phyloP scores from a whole-genome alignment of 2,113 vertebrate species.

The Podarcis cretensis region DNA sequence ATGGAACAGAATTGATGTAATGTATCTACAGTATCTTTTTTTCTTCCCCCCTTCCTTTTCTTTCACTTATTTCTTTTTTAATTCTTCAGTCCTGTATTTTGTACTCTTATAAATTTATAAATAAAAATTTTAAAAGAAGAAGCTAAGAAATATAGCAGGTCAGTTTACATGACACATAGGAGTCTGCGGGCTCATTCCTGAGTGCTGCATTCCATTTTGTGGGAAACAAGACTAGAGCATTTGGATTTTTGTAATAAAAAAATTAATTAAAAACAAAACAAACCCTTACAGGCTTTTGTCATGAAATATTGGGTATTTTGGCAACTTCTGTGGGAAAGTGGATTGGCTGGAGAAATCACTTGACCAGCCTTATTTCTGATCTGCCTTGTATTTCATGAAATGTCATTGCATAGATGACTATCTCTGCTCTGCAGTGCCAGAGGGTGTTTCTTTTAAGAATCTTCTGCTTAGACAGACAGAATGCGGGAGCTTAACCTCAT shows the following conservation, averaged over 20 bases:
- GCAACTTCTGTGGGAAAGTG: background rate
- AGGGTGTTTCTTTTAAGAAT: background rate
- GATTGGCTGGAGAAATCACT: background rate
- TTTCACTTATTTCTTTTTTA: no score
- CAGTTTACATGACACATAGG: background rate
- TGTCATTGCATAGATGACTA: background rate
- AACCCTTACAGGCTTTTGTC: background rate
- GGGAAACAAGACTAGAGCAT: background rate
- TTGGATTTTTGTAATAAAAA: background rate
- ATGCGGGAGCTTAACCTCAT: constrained; percentile 54
- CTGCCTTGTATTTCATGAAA: background rate
- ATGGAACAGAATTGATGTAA: no score
- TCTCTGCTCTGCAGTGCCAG: constrained; percentile 14
- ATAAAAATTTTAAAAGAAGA: background rate
- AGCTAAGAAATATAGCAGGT: background rate
- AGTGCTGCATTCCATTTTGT: background rate
- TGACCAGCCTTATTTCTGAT: constrained; percentile 8
- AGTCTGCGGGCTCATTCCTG: background rate
- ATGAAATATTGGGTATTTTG: background rate
- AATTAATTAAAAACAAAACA: no score
- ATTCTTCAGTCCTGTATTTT: no score
- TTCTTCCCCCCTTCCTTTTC: no score
- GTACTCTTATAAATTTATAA: no score
- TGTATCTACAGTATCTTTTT: no score
- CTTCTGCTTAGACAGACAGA: constrained; percentile 40